Evolutionary conservation across 2,888 invertebrate genomes (phyloP).

Genomic region (Acronicta aceris): DNA sequence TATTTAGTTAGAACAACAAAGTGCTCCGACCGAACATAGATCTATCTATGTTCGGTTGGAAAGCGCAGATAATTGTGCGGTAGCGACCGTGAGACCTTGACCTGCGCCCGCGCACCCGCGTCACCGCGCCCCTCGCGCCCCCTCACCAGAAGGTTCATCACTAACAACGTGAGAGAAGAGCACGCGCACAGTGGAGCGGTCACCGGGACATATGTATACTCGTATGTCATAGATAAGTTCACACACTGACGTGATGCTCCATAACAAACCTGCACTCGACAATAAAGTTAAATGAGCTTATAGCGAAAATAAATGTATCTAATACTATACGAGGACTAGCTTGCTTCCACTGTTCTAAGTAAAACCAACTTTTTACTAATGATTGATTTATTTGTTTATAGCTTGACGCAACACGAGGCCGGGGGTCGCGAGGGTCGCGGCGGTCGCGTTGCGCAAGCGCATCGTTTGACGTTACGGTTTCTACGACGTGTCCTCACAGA

Average conservation of each 20-base stretch:
- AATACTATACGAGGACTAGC: no score
- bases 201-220: no score
- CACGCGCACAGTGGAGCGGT: no score
- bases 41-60: neutral
- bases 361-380: neutral
- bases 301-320: no score
- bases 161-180: neutral
- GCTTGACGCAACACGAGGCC: neutral
- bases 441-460: neutral
- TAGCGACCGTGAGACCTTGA: slow-evolving; percentile 1
- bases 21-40: neutral
- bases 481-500: neutral
- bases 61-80: slow-evolving; percentile 3
- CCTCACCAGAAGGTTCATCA: no score
- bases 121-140: no score
- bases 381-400: neutral
- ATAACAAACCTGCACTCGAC: no score
- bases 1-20: slow-evolving; percentile 2
- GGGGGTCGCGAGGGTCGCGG: neutral
- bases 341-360: neutral
- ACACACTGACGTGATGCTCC: no score
- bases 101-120: slow-evolving; percentile 2
- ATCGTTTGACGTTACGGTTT: slow-evolving; percentile 2
- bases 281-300: no score
- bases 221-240: no score